Percentiles rank a stretch among this genome's conserved stretches.
Evolutionary conservation across 2,888 invertebrate genomes (phyloP).

Genomic region (Hedychridium roseum): DNA sequence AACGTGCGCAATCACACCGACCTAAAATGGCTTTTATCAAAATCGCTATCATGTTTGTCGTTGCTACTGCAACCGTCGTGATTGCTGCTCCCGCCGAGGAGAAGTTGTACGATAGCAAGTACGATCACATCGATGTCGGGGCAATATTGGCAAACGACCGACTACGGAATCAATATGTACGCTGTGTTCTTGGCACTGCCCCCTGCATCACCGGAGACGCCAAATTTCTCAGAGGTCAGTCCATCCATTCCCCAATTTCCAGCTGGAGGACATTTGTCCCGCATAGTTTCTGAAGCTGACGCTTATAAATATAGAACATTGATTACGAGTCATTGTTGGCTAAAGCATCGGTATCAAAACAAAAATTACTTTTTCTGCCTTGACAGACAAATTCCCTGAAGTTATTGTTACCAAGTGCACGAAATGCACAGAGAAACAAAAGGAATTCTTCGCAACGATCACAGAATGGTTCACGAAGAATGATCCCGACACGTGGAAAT

Average conservation of each 20-base stretch:
- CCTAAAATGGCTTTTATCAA: neutral
- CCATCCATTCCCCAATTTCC: neutral
- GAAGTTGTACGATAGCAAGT: conserved; percentile 46
- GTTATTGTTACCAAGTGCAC: conserved; percentile 45
- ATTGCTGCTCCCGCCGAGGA: conserved; percentile 18
- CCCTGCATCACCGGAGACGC: conserved; percentile 48
- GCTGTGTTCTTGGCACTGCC: conserved; percentile 43
- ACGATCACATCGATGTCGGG: conserved; percentile 48
- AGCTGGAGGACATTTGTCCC: neutral
- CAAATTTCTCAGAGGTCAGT: conserved; percentile 46
- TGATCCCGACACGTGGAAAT: conserved; percentile 42
- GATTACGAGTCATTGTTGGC: neutral
- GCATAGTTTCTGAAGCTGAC: too few relatives aligned
- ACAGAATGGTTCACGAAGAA: conserved; percentile 45
- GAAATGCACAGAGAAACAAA: conserved; percentile 48
- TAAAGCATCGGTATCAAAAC: neutral
- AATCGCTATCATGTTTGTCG: neutral
- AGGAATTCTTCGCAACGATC: conserved; percentile 38
- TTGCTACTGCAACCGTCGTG: neutral
- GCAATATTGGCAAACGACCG: conserved; percentile 46
- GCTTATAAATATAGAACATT: too few relatives aligned
- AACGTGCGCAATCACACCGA: neutral
- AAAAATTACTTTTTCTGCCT: neutral
- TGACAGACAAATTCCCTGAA: conserved; percentile 43
- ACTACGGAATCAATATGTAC: conserved; percentile 47